Conservation (phyloP, 2,113 vertebrate species). For the Zosterops lateralis region DNA sequence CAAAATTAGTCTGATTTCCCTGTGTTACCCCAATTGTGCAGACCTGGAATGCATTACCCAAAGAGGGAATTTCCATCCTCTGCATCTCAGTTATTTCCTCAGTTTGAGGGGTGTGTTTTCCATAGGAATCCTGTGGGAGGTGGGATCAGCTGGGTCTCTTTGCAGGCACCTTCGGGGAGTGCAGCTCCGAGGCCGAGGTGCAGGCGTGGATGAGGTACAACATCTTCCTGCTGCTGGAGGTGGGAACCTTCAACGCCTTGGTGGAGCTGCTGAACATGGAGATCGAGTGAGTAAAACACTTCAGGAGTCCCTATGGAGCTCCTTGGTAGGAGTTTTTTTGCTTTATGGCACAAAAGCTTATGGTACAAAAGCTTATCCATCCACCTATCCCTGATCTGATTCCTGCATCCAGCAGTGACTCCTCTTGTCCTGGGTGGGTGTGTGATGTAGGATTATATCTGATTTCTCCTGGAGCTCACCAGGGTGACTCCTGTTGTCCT, state of each 20-base stretch:
- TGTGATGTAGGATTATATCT: accelerated
- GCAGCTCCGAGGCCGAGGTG: slow-evolving; percentile 88
- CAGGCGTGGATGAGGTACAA: slow-evolving; percentile 97
- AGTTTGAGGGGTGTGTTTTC: too few relatives aligned
- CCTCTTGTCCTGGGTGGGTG: accelerated
- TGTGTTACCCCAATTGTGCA: accelerated
- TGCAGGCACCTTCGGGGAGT: slow-evolving; percentile 93
- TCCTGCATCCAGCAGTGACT: neutral
- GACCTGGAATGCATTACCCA: accelerated
- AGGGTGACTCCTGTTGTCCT: accelerated
- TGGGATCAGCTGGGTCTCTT: neutral
- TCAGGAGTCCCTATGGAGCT: neutral
- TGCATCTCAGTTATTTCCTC: neutral
- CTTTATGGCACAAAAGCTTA: neutral
- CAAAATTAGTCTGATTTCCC: neutral
- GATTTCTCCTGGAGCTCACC: neutral
- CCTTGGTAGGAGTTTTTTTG: neutral
- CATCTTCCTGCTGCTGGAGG: slow-evolving; percentile 90
- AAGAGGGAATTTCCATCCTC: neutral
- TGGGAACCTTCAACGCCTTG: slow-evolving; percentile 91
- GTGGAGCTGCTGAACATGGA: slow-evolving; percentile 99
- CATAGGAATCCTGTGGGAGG: accelerated
- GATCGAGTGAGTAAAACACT: slow-evolving; percentile 84
- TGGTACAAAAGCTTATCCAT: neutral
- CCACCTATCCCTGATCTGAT: neutral